Evolutionary conservation across 2,797 vertebrate genomes (phyloP).

Genomic region (Spheniscus humboldti): DNA sequence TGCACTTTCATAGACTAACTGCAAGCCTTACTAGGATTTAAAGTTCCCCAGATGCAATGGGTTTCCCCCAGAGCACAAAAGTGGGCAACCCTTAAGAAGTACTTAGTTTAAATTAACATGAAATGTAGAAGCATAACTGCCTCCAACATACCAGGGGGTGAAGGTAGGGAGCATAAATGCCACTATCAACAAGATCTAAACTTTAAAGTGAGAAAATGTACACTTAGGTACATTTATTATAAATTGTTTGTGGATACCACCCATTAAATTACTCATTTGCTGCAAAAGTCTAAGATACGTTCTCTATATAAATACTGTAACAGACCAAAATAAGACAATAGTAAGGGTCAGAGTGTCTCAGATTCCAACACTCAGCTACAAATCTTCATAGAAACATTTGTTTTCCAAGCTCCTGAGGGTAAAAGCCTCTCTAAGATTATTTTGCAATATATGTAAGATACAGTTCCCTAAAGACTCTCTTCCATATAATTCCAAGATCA

Average conservation of each 20-base stretch:
- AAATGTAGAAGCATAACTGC: background rate
- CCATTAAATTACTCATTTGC: background rate
- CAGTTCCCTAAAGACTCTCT: background rate
- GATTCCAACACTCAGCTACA: background rate
- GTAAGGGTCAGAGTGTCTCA: background rate
- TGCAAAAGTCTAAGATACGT: background rate
- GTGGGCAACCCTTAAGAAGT: background rate
- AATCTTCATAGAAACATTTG: background rate
- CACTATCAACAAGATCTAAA: background rate
- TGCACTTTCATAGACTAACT: background rate
- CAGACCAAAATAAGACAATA: background rate
- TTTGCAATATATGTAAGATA: background rate
- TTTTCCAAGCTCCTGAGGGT: background rate
- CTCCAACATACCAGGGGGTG: fast-evolving
- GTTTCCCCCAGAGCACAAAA: background rate
- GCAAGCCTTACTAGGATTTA: background rate
- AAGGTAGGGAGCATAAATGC: background rate
- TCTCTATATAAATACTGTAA: background rate
- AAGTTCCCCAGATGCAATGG: background rate
- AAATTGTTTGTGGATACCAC: background rate
- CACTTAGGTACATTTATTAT: background rate
- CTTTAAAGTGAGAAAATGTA: background rate
- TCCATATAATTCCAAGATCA: background rate
- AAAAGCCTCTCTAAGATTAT: background rate
- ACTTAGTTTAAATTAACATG: background rate